These are phyloP conservation scores for Gymnorhina tibicen DNA, from an alignment of 2,113 vertebrate species.

Conservation along the genomic window DNA sequence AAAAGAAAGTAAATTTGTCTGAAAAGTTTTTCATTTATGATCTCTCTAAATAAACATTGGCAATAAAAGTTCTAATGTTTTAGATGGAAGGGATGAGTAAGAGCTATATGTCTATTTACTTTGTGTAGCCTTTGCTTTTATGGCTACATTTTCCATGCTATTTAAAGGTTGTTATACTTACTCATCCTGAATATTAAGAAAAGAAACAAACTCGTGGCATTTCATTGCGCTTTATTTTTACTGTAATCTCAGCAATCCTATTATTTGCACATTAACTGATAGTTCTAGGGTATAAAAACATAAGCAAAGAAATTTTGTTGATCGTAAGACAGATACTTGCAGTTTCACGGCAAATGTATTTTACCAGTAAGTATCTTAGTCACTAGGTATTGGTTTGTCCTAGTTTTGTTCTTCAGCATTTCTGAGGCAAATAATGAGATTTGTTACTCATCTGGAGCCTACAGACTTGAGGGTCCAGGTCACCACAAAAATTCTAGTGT, in stretches of 20 bases:
- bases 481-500: neutral
- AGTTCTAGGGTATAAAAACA: neutral
- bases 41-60: neutral
- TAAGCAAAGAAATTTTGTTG: neutral
- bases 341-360: neutral
- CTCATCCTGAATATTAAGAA: constrained; percentile 6
- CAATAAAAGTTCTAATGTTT: neutral
- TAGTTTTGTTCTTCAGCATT: neutral
- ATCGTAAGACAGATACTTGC: neutral
- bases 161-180: constrained; percentile 5
- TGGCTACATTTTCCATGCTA: neutral
- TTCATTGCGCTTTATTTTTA: neutral
- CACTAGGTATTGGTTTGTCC: neutral
- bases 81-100: neutral
- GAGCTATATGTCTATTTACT: neutral
- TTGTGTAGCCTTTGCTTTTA: neutral
- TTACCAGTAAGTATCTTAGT: neutral
- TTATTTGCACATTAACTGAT: neutral
- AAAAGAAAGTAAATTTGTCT: neutral
- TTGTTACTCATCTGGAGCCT: neutral
- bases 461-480: neutral
- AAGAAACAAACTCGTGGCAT: neutral
- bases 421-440: neutral
- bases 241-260: neutral
- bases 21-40: neutral